A percentile compares a stretch with the other conserved stretches of the same genome.
Conservation (phyloP, 2,888 invertebrate genomes). For the Odontomyia ornata region DNA sequence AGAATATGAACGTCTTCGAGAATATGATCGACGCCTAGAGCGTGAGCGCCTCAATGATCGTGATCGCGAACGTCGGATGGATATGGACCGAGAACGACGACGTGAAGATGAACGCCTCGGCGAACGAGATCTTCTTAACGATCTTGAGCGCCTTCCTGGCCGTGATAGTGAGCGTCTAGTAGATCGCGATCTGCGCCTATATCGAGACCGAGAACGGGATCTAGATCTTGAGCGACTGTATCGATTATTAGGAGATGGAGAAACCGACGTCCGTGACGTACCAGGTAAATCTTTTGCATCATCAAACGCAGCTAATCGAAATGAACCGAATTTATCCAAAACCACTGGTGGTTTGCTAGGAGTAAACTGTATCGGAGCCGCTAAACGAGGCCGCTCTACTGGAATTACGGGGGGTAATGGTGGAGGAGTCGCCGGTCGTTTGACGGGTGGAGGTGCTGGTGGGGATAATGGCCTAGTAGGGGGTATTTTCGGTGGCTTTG, state of each 20-base stretch:
- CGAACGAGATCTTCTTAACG: slow-evolving; percentile 23
- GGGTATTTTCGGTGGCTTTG: not conserved
- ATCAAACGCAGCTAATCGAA: slow-evolving; percentile 71
- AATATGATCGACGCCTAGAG: slow-evolving; percentile 53
- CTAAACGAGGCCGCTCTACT: slow-evolving; percentile 48
- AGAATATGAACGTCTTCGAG: slow-evolving; percentile 58
- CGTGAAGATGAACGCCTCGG: slow-evolving; percentile 41
- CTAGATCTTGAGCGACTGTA: slow-evolving; percentile 66
- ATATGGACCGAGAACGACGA: slow-evolving; percentile 60
- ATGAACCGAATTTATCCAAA: slow-evolving; percentile 77
- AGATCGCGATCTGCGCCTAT: slow-evolving; percentile 29
- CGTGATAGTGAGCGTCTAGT: slow-evolving; percentile 41
- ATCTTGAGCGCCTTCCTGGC: slow-evolving; percentile 60
- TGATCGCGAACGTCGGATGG: slow-evolving; percentile 48
- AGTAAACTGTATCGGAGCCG: slow-evolving; percentile 61
- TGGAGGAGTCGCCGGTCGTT: slow-evolving; percentile 49
- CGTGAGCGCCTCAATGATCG: slow-evolving; percentile 59
- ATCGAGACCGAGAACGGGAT: slow-evolving; percentile 66
- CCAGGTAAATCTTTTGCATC: slow-evolving; percentile 51
- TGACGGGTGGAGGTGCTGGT: slow-evolving; percentile 39
- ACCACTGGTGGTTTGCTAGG: slow-evolving; percentile 67
- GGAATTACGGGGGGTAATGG: slow-evolving; percentile 48
- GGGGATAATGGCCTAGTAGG: not conserved
- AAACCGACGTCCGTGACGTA: slow-evolving; percentile 45
- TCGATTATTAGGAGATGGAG: slow-evolving; percentile 57